These are phyloP conservation scores for Planococcus citri DNA, from an alignment of 1,140 invertebrate genomes.

Conservation along the genomic window DNA sequence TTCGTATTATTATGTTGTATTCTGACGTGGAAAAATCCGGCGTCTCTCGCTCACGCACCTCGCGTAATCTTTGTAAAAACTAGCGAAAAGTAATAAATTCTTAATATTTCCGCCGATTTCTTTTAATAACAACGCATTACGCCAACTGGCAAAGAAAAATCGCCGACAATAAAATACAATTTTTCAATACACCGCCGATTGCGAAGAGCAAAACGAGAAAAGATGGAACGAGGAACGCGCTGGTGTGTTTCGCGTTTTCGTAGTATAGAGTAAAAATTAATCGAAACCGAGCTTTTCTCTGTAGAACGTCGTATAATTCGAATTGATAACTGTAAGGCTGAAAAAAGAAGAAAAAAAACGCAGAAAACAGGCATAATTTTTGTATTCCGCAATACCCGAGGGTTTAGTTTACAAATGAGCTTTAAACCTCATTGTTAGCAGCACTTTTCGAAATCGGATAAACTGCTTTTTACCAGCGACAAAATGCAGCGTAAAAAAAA, in stretches of 20 bases:
- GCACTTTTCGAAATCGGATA: neutral
- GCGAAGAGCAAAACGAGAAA: too few relatives aligned
- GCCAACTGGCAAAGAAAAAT: neutral
- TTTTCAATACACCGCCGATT: neutral
- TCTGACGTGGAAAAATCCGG: neutral
- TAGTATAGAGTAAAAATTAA: neutral
- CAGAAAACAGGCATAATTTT: neutral
- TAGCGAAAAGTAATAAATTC: neutral
- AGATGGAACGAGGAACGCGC: too few relatives aligned
- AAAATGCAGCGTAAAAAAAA: neutral
- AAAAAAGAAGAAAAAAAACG: neutral
- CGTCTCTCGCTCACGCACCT: neutral
- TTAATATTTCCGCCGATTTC: neutral
- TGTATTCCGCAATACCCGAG: neutral
- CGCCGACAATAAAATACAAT: neutral
- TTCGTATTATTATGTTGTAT: neutral
- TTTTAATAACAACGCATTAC: neutral
- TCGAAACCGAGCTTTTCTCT: neutral
- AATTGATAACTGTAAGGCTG: neutral
- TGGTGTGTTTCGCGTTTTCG: too few relatives aligned
- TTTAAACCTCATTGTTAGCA: neutral
- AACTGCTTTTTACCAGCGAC: neutral
- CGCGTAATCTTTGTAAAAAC: too few relatives aligned
- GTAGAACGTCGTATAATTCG: neutral
- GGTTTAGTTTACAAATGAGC: constrained; percentile 3